Base-by-base conservation (phyloP, 2,888 invertebrate species). In the Agapetus fuscipes region DNA sequence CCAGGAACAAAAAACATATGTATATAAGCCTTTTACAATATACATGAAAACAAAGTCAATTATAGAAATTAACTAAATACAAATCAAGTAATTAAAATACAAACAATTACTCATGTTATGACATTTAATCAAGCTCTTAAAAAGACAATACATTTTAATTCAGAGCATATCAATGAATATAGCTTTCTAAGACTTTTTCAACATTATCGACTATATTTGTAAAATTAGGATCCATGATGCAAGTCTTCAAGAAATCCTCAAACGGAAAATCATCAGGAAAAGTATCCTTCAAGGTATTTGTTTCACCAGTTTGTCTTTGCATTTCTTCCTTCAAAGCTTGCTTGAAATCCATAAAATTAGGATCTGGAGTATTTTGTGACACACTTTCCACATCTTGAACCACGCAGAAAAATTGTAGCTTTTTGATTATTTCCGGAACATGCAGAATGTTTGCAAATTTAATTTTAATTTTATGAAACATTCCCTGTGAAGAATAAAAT, bases 141-240 rank as follows among this genome's bases (percentile, higher is more conserved):
- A n/a, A n/a, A n/a, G n/a, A n/a, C n/a, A n/a, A n/a, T n/a, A n/a
- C n/a, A n/a, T n/a, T n/a, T n/a, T n/a, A n/a, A n/a, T n/a, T n/a
- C n/a, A n/a, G n/a, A n/a, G n/a, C n/a, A n/a, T n/a, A n/a, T n/a
- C n/a, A n/a, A n/a, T n/a, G n/a, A n/a, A n/a, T n/a, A n/a, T n/a
- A n/a, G n/a, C 15, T 10, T 42, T 27, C 12, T 38, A 11, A 16
- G 26, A 12, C 16, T 33, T 42, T 36, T 45, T 9, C 42, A 3
- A 45, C 37, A 35, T 35, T 28, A 11, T 48, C 45, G 2, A 45
- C 45, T 10, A 48, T 33, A 10, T 35, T 29, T 2, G 45, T 36
- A 27, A 48, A 48, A 14, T 42, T 28, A 5, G 48, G 42, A 33
- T 48, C 48, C 28, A 41, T 9, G n/a, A 48, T 29, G 29, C 44